These are phyloP conservation scores for Loripinus fragilis DNA, from an alignment of 2,888 invertebrate species.

Conservation along the genomic window DNA sequence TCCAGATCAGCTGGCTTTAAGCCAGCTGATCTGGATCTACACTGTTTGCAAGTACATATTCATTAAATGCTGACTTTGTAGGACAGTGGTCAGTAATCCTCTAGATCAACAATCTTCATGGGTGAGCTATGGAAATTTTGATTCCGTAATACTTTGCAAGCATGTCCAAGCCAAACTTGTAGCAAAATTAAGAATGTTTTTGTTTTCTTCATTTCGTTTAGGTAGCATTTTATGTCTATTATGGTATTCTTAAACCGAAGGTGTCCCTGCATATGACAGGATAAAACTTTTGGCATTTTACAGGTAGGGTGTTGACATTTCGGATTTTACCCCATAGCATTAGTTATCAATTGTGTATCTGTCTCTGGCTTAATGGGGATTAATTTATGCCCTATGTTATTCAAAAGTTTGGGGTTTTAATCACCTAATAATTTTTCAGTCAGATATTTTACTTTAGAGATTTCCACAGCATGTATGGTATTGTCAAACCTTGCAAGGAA, in stretches of 20 bases:
- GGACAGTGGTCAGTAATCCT: neutral
- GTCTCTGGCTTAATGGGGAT: neutral
- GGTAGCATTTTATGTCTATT: neutral
- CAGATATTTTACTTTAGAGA: too few species aligned
- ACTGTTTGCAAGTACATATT: neutral
- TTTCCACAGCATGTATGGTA: too few species aligned
- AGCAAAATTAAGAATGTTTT: neutral
- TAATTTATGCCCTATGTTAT: too few species aligned
- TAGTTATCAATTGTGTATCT: neutral
- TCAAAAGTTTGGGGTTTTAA: too few species aligned
- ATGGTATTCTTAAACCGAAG: neutral
- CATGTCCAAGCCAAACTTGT: neutral
- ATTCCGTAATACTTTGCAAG: neutral
- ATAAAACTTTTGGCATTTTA: constrained; percentile 15
- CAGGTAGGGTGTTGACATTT: neutral
- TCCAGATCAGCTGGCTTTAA: too few species aligned
- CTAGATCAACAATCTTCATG: constrained; percentile 1
- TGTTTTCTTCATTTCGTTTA: constrained; percentile 4
- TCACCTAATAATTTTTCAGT: too few species aligned
- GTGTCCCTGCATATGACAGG: constrained; percentile 4
- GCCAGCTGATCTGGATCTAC: neutral
- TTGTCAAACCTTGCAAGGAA: neutral
- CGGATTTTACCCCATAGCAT: neutral
- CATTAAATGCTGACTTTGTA: neutral
- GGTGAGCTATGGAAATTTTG: neutral